Evolutionary conservation across 2,113 vertebrate genomes (phyloP).

Genomic region (Forbesichthys agassizii): DNA sequence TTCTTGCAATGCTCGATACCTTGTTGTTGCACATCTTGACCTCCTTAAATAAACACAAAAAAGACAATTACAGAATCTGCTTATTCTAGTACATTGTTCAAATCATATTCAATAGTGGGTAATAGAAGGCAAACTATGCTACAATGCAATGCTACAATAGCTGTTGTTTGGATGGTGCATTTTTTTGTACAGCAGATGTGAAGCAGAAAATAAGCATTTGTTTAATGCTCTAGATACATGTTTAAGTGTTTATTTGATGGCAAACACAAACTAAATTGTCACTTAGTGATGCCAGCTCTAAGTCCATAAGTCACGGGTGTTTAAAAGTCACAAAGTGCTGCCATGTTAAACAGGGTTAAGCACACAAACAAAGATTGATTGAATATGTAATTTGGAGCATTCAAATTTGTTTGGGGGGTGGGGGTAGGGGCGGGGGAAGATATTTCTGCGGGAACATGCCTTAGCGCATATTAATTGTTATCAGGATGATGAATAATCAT

Average conservation of each 20-base stretch:
- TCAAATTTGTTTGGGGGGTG: conserved; percentile 46
- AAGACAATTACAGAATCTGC: conserved; percentile 37
- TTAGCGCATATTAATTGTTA: conserved; percentile 70
- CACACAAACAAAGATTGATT: conserved; percentile 72
- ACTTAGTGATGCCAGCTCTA: conserved; percentile 55
- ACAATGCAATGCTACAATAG: too few species aligned
- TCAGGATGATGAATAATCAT: conserved; percentile 69
- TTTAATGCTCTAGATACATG: conserved; percentile 55
- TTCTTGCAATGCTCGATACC: conserved; percentile 31
- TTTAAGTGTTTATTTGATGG: conserved; percentile 67
- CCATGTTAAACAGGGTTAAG: conserved; percentile 71
- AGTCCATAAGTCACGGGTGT: conserved; percentile 61
- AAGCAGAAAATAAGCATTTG: conserved; percentile 43
- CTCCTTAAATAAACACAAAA: conserved; percentile 25
- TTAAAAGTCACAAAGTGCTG: conserved; percentile 68
- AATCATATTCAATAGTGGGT: not conserved
- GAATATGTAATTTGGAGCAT: conserved; percentile 72
- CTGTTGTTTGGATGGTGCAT: not conserved
- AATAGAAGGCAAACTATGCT: too few species aligned
- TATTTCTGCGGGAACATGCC: conserved; percentile 48
- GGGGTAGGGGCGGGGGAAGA: not conserved
- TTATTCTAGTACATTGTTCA: not conserved
- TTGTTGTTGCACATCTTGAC: conserved; percentile 42
- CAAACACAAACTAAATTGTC: conserved; percentile 63
- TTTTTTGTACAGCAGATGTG: conserved; percentile 26